Evolutionary conservation across 1,140 invertebrate species (phyloP), one percentile per base, ranked within the genome.

Genomic region (Heterodera schachtii): DNA sequence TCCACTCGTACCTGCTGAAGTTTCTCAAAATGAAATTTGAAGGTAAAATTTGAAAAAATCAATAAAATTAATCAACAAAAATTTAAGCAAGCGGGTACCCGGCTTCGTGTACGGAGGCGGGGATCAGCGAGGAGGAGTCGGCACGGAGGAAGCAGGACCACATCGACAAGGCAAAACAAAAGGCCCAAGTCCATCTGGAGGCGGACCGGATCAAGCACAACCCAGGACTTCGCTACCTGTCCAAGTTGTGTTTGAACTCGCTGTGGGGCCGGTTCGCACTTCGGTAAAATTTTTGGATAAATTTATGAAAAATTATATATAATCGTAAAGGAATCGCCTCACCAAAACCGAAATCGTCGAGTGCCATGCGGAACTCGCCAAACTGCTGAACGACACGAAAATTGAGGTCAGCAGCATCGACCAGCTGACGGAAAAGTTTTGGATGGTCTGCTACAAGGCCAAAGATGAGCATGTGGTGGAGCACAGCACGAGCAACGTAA

Each of bases 361-460:
- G 6, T 52, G 49, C 49, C 49, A 52, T 52, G 49, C 49, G 0
- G 49, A 11, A 2, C 49, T 52, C 0, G 57, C 49, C 49, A 52
- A 52, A 11, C 49, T 52, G 49, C 49, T 52, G 0, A 52, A 52
- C 49, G 49, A 52, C 49, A 0, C 11, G 3, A 60, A 60, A 5
- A 60, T 60, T 16, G 57, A 60, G 9, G 19, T 60, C 16, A 60
- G 57, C 57, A 60, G 57, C 57, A 60, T 60, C 5, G 57, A 60
- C 2, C 57, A 60, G 57, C 57, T 60, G 9, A 60, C 9, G 8
- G 57, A 60, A 16, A 60, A 60, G 13, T 60, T 60, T 2, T 60
- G 57, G 57, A 60, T 60, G 57, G 57, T 60, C 57, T 60, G 57
- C 57, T 60, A 60, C 57, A 60, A 60, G 57, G 57, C 57, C 57